Conservation (phyloP, 2,888 invertebrate species). For the Ecliptopera silaceata region DNA sequence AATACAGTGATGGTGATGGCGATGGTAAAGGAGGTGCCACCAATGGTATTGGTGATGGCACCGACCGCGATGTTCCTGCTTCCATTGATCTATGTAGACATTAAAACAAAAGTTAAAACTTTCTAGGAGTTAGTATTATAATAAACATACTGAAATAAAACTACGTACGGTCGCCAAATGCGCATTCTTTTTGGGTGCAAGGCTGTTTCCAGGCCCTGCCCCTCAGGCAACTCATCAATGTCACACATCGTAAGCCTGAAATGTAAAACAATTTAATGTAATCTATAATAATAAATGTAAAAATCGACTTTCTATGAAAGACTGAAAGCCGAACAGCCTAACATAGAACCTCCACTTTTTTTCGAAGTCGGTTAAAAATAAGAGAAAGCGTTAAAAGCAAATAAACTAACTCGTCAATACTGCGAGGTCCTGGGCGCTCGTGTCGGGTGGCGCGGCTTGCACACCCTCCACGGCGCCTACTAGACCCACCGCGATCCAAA, state of each 20-base stretch:
- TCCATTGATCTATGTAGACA: conserved; percentile 9
- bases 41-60: conserved; percentile 2
- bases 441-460: conserved; percentile 9
- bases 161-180: conserved; percentile 7
- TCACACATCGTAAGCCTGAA: not conserved
- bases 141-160: conserved; percentile 8
- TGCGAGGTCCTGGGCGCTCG: conserved; percentile 14
- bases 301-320: conserved; percentile 6
- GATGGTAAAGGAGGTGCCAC: conserved; percentile 7
- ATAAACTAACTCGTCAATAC: conserved; percentile 11
- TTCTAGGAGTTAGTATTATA: conserved; percentile 7
- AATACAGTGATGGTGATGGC: not conserved
- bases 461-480: conserved; percentile 7
- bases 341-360: conserved; percentile 8
- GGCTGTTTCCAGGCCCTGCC: conserved; percentile 5
- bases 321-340: conserved; percentile 3
- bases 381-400: conserved; percentile 10
- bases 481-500: conserved; percentile 12
- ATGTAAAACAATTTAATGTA: conserved; percentile 6
- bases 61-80: conserved; percentile 7
- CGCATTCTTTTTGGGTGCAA: conserved; percentile 14
- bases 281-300: conserved; percentile 13
- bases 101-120: conserved; percentile 16
- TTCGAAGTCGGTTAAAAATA: conserved; percentile 13
- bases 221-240: conserved; percentile 5